Evolutionary conservation across 2,888 invertebrate genomes (phyloP).

Genomic region (Drosophila paramelanica): DNA sequence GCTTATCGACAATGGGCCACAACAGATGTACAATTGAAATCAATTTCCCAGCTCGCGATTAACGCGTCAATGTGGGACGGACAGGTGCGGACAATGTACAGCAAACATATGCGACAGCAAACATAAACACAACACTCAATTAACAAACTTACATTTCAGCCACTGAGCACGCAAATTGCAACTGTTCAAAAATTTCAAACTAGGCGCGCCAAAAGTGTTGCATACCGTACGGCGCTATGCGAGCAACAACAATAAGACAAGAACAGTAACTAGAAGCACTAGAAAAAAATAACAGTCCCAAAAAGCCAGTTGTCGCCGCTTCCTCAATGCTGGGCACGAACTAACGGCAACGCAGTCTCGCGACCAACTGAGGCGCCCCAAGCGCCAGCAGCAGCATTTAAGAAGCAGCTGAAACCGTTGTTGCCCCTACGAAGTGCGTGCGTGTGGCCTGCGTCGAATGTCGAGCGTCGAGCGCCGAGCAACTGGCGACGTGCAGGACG

Average conservation of each 20-base stretch:
- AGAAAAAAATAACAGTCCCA: constrained; percentile 39
- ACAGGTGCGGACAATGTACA: background rate
- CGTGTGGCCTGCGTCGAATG: constrained; percentile 7
- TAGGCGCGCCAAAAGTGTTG: constrained; percentile 48
- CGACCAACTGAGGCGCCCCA: constrained; percentile 72
- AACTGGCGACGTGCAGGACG: background rate
- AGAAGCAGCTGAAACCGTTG: constrained; percentile 60
- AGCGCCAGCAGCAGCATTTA: constrained; percentile 65
- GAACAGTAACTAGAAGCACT: constrained; percentile 39
- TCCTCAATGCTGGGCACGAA: constrained; percentile 50
- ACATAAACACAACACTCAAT: background rate
- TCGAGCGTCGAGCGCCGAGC: too few species aligned
- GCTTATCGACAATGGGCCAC: constrained; percentile 42
- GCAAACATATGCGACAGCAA: background rate
- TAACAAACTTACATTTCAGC: constrained; percentile 48
- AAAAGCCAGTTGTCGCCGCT: constrained; percentile 22
- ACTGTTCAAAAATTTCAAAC: constrained; percentile 35
- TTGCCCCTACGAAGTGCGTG: constrained; percentile 19
- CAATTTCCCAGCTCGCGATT: constrained; percentile 64
- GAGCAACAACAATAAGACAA: constrained; percentile 4
- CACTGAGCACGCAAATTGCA: constrained; percentile 15
- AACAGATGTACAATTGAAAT: constrained; percentile 62
- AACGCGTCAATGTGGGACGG: constrained; percentile 40
- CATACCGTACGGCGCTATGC: constrained; percentile 50
- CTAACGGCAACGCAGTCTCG: constrained; percentile 72